Conservation (phyloP, 2,797 vertebrate species). For the Erpetoichthys calabaricus region DNA sequence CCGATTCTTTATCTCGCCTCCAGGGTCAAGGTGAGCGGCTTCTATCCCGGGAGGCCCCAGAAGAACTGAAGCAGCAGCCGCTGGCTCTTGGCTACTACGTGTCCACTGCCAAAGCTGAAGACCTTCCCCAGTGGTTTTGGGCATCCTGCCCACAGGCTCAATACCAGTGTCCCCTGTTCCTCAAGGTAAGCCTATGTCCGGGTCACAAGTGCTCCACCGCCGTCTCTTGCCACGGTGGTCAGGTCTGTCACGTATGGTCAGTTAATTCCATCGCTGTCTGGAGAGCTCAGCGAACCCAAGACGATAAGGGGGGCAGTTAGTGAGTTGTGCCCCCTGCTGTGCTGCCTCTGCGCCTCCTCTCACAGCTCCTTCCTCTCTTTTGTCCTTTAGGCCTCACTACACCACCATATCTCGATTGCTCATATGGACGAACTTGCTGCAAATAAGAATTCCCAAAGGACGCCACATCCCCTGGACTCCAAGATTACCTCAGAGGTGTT, state of each 20-base stretch:
- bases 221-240: background rate
- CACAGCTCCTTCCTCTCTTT: constrained; percentile 6
- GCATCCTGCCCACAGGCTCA: constrained; percentile 90
- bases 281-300: too few species aligned
- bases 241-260: background rate
- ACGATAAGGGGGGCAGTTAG: too few species aligned
- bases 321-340: too few species aligned
- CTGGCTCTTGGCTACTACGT: constrained; percentile 92
- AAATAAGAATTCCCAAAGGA: constrained; percentile 75
- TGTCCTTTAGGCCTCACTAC: constrained; percentile 71
- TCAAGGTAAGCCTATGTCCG: constrained; percentile 62
- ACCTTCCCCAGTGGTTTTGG: constrained; percentile 97
- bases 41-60: constrained; percentile 83
- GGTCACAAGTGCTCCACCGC: background rate
- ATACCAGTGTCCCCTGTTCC: constrained; percentile 91
- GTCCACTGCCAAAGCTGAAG: constrained; percentile 85
- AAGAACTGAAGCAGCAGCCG: constrained; percentile 94
- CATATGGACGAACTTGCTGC: constrained; percentile 81
- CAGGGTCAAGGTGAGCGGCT: constrained; percentile 87
- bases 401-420: constrained; percentile 89
- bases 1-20: constrained; percentile 1
- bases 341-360: background rate
- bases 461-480: constrained; percentile 87
- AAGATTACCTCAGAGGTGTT: constrained; percentile 96
- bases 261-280: background rate